phyloP scores from a whole-genome alignment of 2,797 vertebrate genomes.

The Phaenicophaeus curvirostris region DNA sequence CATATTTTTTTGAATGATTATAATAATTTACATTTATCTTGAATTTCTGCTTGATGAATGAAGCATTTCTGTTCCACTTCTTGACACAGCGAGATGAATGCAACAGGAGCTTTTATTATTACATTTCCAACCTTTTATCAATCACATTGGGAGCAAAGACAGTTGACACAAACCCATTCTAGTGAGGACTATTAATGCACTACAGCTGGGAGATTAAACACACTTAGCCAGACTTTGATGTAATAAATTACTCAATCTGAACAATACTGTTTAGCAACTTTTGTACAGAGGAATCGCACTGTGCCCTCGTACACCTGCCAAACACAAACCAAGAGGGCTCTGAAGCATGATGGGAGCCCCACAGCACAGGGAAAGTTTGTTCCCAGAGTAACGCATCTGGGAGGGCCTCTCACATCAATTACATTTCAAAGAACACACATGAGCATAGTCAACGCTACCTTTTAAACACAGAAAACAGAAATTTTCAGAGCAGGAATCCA shows the following conservation, averaged over 20 bases:
- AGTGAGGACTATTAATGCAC: slow-evolving; percentile 30
- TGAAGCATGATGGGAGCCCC: background rate
- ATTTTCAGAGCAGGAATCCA: background rate
- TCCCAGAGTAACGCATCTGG: background rate
- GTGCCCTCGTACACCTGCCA: background rate
- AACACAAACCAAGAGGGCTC: background rate
- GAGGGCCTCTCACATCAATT: background rate
- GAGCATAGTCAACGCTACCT: background rate
- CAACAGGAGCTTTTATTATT: slow-evolving; percentile 34
- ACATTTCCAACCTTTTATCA: slow-evolving; percentile 37
- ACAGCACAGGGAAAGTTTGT: background rate
- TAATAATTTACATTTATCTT: slow-evolving; percentile 53
- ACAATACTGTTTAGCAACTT: background rate
- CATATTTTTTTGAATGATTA: slow-evolving; percentile 45
- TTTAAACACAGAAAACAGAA: slow-evolving; percentile 23
- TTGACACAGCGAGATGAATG: slow-evolving; percentile 28
- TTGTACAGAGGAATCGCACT: background rate
- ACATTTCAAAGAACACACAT: background rate
- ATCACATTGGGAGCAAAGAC: slow-evolving; percentile 40
- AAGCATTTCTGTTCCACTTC: slow-evolving; percentile 27
- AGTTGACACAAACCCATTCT: slow-evolving; percentile 21
- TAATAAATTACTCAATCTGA: background rate
- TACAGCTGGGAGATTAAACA: slow-evolving; percentile 50
- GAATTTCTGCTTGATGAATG: slow-evolving; percentile 57
- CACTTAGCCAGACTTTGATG: background rate